Conservation (phyloP, 2,888 invertebrate species). For the Synergus gifuensis region DNA sequence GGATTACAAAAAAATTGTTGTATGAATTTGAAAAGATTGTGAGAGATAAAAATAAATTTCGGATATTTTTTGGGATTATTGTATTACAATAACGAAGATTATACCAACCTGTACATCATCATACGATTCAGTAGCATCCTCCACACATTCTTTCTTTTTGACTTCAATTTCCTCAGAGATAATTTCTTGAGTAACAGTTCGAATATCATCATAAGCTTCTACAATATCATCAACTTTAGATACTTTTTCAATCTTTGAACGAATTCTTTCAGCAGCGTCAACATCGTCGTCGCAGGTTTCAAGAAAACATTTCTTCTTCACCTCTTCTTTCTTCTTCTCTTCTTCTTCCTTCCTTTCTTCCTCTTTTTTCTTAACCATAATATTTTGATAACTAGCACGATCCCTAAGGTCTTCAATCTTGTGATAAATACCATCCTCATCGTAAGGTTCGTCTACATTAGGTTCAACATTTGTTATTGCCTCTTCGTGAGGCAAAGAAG, state of each 20-base stretch:
- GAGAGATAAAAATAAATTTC: background rate
- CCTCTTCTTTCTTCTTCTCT: constrained; percentile 52
- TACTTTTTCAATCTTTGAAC: constrained; percentile 16
- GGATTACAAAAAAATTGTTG: background rate
- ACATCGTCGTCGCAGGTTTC: constrained; percentile 66
- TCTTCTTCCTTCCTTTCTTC: constrained; percentile 40
- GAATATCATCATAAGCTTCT: constrained; percentile 53
- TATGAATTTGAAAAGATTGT: background rate
- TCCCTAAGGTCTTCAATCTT: constrained; percentile 70
- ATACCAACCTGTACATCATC: constrained; percentile 47
- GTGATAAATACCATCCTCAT: constrained; percentile 73
- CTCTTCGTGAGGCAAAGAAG: constrained; percentile 62
- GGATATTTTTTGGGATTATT: background rate
- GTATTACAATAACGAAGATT: background rate
- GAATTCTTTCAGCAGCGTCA: constrained; percentile 48
- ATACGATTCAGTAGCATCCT: constrained; percentile 40
- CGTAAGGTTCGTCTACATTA: constrained; percentile 60
- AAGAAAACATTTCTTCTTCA: constrained; percentile 34
- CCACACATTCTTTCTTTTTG: constrained; percentile 46
- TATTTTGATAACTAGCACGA: constrained; percentile 62
- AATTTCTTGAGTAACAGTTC: constrained; percentile 16
- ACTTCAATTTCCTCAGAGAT: constrained; percentile 2
- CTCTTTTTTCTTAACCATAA: constrained; percentile 50
- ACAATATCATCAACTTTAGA: constrained; percentile 5
- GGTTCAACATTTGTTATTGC: constrained; percentile 46